Percentiles rank a stretch among this genome's conserved stretches.
These are phyloP conservation scores for Phalangium opilio DNA, from an alignment of 2,888 invertebrate species.

Conservation along the genomic window DNA sequence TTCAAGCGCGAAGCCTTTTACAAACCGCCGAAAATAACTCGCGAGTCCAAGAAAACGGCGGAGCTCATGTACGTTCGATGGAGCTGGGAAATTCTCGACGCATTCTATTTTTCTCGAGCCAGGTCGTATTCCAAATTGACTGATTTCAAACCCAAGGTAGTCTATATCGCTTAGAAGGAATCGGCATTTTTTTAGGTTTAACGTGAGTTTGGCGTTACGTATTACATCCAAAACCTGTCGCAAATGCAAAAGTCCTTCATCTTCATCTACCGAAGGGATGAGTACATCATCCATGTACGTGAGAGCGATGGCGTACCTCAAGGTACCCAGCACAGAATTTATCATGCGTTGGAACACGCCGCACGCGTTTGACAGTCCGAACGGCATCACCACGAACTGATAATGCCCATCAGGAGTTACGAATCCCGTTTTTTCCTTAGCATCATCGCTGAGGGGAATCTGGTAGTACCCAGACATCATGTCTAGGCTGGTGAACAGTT, in stretches of 20 bases:
- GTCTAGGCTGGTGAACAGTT: constrained; percentile 1
- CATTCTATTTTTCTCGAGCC: not conserved
- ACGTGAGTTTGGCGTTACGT: not conserved
- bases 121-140: not conserved
- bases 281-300: constrained; percentile 4
- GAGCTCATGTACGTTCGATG: not conserved
- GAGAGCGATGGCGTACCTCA: not conserved
- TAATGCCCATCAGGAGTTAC: not conserved
- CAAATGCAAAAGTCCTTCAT: not conserved
- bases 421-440: no score
- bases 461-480: constrained; percentile 1
- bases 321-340: not conserved
- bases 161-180: not conserved
- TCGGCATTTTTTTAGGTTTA: constrained; percentile 4
- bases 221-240: not conserved
- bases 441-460: no score
- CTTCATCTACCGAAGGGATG: not conserved
- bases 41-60: constrained; percentile 1
- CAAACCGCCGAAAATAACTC: constrained; percentile 1
- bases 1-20: constrained; percentile 1
- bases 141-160: constrained; percentile 1
- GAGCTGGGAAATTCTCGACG: not conserved
- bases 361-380: not conserved
- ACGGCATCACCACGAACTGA: not conserved
- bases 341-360: not conserved